Percentiles rank a stretch among this genome's conserved stretches.
Conservation (phyloP, 2,113 vertebrate species). For the Probosciger aterrimus region DNA sequence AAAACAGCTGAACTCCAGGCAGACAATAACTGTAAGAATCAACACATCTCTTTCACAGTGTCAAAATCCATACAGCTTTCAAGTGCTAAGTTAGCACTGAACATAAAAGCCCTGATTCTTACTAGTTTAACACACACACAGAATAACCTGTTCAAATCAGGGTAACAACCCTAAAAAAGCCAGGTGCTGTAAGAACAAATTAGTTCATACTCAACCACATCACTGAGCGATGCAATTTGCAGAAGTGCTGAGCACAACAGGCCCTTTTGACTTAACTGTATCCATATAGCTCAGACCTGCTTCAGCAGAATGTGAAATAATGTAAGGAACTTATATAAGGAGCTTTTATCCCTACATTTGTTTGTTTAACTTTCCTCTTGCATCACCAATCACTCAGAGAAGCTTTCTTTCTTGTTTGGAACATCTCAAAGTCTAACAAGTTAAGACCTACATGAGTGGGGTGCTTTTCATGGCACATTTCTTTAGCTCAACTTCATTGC, state of each 20-base stretch:
- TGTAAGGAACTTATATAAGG: neutral
- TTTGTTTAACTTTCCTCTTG: neutral
- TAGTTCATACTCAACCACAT: neutral
- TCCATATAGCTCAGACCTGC: neutral
- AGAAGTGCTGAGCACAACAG: neutral
- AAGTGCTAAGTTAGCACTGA: neutral
- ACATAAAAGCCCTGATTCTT: neutral
- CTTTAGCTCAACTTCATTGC: neutral
- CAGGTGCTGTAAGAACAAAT: neutral
- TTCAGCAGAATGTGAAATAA: neutral
- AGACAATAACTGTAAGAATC: neutral
- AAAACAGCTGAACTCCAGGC: neutral
- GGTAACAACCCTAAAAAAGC: neutral
- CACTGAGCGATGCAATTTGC: neutral
- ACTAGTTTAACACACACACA: neutral
- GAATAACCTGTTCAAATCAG: neutral
- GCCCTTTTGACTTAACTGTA: neutral
- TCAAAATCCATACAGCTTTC: neutral
- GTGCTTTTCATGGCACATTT: neutral
- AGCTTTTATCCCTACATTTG: neutral
- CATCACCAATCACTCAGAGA: neutral
- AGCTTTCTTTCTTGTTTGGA: neutral
- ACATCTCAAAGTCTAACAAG: neutral
- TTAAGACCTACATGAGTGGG: neutral
- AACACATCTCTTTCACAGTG: neutral